Evolutionary conservation across 2,113 vertebrate genomes (phyloP), one percentile per base, ranked within the genome.

Genomic region (Eublepharis macularius): DNA sequence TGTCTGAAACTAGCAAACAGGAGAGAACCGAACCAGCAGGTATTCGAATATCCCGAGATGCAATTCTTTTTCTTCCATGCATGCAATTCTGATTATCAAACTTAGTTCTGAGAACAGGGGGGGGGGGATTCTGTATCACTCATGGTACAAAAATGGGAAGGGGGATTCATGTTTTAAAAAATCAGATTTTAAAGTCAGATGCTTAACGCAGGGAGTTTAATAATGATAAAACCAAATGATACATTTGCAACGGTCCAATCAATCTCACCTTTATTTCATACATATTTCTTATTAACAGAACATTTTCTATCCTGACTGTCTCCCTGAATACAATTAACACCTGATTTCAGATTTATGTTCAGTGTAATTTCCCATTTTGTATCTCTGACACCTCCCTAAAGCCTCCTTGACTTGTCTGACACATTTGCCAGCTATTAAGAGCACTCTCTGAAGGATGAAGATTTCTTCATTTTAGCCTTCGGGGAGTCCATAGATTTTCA

Each of bases 261-360:
- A 45, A 19, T 68, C 73, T 86, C 73, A 43, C 6, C 63, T 90
- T 70, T 9, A 26, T 69, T 79, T 88, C 72, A 90, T 65, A 26
- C 3, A 65, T 73, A 45, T 39, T 45, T 86, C 81, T 80, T 82
- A 60, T 2, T 41, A 88, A 88, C 74, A 79, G 82, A 92, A 91
- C 26, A 24, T 69, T 79, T 63, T 93, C 43, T 8, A 54, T 72
- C 77, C 82, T 39, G 86, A 75, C 81, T 41, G 1, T 79, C 76
- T 87, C 87, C 54, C 90, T 87, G 72, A 90, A 91, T 88, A 85
- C 36, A 92, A 88, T 89, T 94, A 95, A 83, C 82, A 93, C 39
- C 54, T 5, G 1, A 92, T 86, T 89, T 85, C 80, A 63, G 3
- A 85, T 87, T 87, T 77, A 82, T 24, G 70, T 45, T 89, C 81